Conservation (phyloP, 2,113 vertebrate genomes). For the Smithornis capensis region DNA sequence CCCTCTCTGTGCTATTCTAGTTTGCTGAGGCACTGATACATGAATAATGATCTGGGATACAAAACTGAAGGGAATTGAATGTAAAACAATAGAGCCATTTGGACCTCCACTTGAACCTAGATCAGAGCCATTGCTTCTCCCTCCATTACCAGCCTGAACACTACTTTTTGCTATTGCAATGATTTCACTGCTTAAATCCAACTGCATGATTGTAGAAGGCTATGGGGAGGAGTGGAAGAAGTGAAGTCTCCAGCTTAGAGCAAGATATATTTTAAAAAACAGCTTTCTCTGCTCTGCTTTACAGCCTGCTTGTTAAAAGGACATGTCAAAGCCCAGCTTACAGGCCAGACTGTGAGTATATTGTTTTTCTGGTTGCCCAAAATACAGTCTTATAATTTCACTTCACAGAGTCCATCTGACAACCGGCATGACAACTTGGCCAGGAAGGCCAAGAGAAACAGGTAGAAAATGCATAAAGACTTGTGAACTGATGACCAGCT, state of each 20-base stretch:
- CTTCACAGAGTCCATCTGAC: background rate
- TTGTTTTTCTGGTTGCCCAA: background rate
- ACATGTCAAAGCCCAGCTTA: conserved; percentile 60
- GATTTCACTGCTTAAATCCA: background rate
- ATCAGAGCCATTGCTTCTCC: background rate
- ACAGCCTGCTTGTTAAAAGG: conserved; percentile 82
- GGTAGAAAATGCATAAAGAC: background rate
- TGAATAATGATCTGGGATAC: background rate
- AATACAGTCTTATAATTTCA: background rate
- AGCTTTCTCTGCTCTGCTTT: background rate
- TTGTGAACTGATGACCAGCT: background rate
- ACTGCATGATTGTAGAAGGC: background rate
- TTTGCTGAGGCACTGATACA: background rate
- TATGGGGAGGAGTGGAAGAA: background rate
- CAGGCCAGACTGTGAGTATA: conserved; percentile 81
- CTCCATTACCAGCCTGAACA: background rate
- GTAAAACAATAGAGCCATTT: background rate
- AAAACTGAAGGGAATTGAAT: background rate
- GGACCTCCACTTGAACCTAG: background rate
- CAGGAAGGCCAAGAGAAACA: background rate
- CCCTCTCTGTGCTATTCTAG: background rate
- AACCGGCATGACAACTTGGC: background rate
- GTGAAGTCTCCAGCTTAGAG: background rate
- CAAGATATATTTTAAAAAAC: background rate
- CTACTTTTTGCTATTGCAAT: background rate